These are phyloP conservation scores for Trachelus tabidus DNA, from an alignment of 2,888 invertebrate species.

Conservation along the genomic window DNA sequence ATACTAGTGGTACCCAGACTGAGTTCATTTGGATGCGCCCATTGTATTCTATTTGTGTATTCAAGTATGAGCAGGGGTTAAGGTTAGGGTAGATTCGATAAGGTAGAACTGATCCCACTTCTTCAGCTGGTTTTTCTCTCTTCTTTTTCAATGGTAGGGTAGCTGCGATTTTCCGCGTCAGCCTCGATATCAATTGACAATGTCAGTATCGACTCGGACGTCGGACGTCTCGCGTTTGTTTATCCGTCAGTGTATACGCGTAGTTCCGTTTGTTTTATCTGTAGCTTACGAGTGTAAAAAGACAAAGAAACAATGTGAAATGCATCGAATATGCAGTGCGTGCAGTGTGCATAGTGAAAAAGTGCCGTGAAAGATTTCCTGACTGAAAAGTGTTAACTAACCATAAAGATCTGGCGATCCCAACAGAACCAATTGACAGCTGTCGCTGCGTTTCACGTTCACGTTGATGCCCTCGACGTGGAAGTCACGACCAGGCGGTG, in stretches of 20 bases:
- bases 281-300: not conserved
- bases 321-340: not conserved
- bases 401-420: conserved; percentile 43
- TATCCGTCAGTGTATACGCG: not conserved
- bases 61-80: not conserved
- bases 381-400: conserved; percentile 23
- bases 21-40: not conserved
- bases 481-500: conserved; percentile 42
- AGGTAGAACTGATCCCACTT: not conserved
- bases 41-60: not conserved
- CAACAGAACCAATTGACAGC: conserved; percentile 46
- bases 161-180: not conserved
- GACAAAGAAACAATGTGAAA: not conserved
- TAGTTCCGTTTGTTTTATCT: not conserved
- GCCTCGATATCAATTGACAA: not conserved
- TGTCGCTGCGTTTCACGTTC: conserved; percentile 51
- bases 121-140: not conserved
- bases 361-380: not conserved
- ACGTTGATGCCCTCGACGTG: conserved; percentile 46
- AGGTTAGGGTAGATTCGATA: not conserved
- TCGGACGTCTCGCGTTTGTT: not conserved
- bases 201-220: not conserved
- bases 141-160: not conserved
- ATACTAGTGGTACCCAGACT: not conserved
- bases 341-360: not conserved